Base-by-base conservation (phyloP, 2,113 vertebrate genomes). In the Tichodroma muraria region DNA sequence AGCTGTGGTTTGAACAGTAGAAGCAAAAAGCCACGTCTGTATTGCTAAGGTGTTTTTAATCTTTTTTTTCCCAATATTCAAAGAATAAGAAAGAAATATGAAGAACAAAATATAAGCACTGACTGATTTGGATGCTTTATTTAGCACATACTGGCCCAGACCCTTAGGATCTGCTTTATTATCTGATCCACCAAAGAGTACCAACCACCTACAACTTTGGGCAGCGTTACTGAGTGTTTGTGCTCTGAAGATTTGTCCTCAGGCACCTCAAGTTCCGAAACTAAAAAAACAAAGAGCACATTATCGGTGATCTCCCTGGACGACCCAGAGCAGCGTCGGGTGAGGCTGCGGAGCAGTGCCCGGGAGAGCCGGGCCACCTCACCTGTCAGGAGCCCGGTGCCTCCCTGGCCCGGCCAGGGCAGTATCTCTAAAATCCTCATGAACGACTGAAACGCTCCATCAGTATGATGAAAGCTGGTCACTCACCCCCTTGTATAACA, bases 311-410 rank as follows among this genome's bases (percentile, higher is more conserved):
- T 35, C 19, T 23, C 47, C 53, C 14, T 6, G 15, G 52, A 24
- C 4, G 4, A 25, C 2, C n/a, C 59, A 13, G 54, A 17, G 60
- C 40, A 18, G 33, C 1, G 38, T 0, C 1, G 72, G 49, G 1
- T 6, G 83, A 60, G 60, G 44, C 60, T 8, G 73, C 8, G 14
- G 54, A 65, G 77, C 27, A 6, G 66, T 1, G 61, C n/a, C 53
- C 6, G 69, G 20, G 5, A 37, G 19, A 23, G 71, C 66, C 9
- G n/a, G n/a, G 21, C 18, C 47, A 9, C 6, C 61, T 61, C 70
- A 23, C 64, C 71, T 63, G 71, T 11, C 40, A 21, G 69, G 28
- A 59, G 38, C 75, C 40, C 24, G 24, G 17, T 5, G 45, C 20
- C 64, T n/a, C 53, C n/a, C 69, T 44, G 89, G 37, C 76, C 79